Conservation (phyloP, 2,888 invertebrate genomes). For the Drosophila kuntzei region DNA sequence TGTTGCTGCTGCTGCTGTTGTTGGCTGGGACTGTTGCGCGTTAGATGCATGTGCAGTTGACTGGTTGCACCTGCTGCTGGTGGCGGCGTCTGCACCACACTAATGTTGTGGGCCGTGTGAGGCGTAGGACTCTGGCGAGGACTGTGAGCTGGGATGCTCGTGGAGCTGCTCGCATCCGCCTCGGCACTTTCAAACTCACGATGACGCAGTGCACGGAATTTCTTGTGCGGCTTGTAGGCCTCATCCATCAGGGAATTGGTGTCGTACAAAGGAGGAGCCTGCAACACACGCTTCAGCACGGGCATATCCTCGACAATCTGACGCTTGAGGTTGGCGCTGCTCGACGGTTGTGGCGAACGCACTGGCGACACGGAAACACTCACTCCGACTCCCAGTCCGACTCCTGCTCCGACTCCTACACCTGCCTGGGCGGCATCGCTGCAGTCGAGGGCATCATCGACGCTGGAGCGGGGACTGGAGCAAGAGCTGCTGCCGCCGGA, state of each 20-base stretch:
- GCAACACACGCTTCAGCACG: slow-evolving; percentile 95
- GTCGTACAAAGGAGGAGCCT: slow-evolving; percentile 96
- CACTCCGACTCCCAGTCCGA: not conserved
- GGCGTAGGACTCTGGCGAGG: slow-evolving; percentile 78
- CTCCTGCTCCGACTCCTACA: not conserved
- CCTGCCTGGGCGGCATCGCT: slow-evolving; percentile 78
- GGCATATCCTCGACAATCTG: slow-evolving; percentile 95
- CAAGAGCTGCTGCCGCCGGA: slow-evolving; percentile 91
- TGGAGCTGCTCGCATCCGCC: slow-evolving; percentile 87
- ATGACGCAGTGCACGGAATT: slow-evolving; percentile 93
- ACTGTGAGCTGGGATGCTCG: slow-evolving; percentile 83
- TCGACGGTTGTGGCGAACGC: slow-evolving; percentile 84
- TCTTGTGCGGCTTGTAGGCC: slow-evolving; percentile 97
- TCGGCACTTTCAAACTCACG: slow-evolving; percentile 92
- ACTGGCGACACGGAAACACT: slow-evolving; percentile 81
- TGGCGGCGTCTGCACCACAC: slow-evolving; percentile 71
- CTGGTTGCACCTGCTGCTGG: slow-evolving; percentile 83
- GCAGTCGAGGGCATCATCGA: slow-evolving; percentile 91
- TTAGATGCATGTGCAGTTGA: slow-evolving; percentile 87
- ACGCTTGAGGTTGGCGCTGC: slow-evolving; percentile 83
- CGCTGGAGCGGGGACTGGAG: slow-evolving; percentile 93
- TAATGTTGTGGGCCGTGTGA: slow-evolving; percentile 48
- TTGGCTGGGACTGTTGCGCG: slow-evolving; percentile 86
- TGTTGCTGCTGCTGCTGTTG: slow-evolving; percentile 72
- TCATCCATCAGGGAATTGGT: slow-evolving; percentile 97